Evolutionary conservation across 2,113 vertebrate genomes (phyloP).

Genomic region (Progne subis): DNA sequence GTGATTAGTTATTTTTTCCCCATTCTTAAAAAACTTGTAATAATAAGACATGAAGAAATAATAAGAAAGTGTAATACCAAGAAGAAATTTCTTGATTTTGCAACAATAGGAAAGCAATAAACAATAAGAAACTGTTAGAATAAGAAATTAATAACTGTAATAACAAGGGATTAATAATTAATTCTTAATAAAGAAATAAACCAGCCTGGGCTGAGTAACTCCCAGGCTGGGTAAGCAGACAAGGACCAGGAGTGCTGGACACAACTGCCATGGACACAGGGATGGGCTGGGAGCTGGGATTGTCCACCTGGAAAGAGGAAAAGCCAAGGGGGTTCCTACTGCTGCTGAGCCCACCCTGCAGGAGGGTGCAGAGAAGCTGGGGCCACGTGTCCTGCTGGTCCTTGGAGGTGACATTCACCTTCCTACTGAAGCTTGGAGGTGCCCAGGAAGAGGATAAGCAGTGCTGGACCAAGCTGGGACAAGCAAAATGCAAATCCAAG

Average conservation of each 20-base stretch:
- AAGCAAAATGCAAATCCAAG: background rate
- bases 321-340: background rate
- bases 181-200: background rate
- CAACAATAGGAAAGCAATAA: background rate
- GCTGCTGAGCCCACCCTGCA: background rate
- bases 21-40: background rate
- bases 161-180: background rate
- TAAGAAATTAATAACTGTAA: background rate
- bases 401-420: background rate
- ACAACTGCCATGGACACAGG: accelerated
- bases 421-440: background rate
- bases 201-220: background rate
- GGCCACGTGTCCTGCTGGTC: background rate
- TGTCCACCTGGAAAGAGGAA: background rate
- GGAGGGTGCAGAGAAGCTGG: background rate
- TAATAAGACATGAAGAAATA: background rate
- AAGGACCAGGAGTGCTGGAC: background rate
- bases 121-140: background rate
- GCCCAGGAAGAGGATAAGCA: background rate
- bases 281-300: background rate
- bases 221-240: background rate
- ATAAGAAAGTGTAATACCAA: background rate
- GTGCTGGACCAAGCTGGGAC: background rate
- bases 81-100: background rate
- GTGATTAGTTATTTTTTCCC: background rate